phyloP scores from a whole-genome alignment of 2,113 vertebrate genomes.

The Cinclus cinclus region DNA sequence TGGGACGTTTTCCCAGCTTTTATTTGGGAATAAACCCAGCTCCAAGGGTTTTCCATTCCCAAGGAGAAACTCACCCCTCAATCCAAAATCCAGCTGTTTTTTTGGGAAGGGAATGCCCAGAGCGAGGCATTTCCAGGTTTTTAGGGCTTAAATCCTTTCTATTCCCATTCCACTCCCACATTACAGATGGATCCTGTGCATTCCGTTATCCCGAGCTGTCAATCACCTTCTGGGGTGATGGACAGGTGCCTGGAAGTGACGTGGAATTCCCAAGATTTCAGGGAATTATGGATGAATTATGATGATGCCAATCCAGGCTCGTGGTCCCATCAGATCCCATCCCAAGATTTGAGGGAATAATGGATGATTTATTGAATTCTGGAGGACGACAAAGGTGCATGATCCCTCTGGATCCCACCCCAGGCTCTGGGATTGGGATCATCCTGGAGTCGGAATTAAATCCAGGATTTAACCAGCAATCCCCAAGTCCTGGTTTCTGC shows the following conservation, averaged over 20 bases:
- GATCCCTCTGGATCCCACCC: not conserved
- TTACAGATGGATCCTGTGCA: rapidly evolving
- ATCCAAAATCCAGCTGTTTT: rapidly evolving
- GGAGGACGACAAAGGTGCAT: rapidly evolving
- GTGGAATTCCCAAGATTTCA: rapidly evolving
- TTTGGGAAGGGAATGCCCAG: not conserved
- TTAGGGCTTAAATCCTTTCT: not conserved
- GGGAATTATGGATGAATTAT: not conserved
- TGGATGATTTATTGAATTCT: not conserved
- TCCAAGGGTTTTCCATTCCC: not conserved
- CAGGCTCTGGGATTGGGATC: rapidly evolving
- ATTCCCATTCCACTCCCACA: not conserved
- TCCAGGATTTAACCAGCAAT: not conserved
- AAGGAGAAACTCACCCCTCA: not conserved
- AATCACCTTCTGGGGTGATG: not conserved
- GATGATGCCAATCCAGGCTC: rapidly evolving
- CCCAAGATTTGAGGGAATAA: not conserved
- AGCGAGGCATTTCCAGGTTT: not conserved
- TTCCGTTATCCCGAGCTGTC: not conserved
- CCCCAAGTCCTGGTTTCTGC: not conserved
- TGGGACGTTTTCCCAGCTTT: not conserved
- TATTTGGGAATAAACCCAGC: rapidly evolving
- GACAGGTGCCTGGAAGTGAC: not conserved
- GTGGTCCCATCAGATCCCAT: not conserved
- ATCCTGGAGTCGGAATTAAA: not conserved